phyloP scores from a whole-genome alignment of 2,113 vertebrate species.

The Phrynosoma platyrhinos region DNA sequence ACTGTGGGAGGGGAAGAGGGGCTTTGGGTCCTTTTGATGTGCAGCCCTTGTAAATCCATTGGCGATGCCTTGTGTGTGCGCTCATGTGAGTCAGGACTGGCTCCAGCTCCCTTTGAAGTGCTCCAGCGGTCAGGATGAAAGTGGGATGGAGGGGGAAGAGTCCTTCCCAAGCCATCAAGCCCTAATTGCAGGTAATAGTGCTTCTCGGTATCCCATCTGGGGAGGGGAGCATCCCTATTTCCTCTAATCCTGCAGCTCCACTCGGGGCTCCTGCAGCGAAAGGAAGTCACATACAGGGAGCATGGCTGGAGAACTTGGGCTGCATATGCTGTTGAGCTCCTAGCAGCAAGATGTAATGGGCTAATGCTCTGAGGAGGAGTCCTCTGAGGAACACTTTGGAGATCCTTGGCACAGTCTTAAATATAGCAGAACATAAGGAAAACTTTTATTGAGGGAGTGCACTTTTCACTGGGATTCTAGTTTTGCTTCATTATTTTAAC shows the following conservation, averaged over 20 bases:
- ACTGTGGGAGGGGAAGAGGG: conserved; percentile 33
- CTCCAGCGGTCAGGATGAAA: conserved; percentile 78
- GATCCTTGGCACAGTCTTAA: not conserved
- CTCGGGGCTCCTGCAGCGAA: conserved; percentile 15
- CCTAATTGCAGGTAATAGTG: conserved; percentile 80
- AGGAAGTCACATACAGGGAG: conserved; percentile 41
- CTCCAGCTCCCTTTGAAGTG: conserved; percentile 80
- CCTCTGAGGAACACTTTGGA: conserved; percentile 3
- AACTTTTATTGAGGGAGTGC: not conserved
- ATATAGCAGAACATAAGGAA: not conserved
- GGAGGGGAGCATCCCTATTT: conserved; percentile 47
- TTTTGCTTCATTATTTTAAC: not conserved
- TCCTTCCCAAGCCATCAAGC: conserved; percentile 77
- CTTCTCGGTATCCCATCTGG: conserved; percentile 47
- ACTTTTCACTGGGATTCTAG: not conserved
- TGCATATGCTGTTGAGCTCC: conserved; percentile 45
- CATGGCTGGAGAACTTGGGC: conserved; percentile 46
- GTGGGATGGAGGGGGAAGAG: conserved; percentile 68
- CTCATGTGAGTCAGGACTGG: conserved; percentile 71
- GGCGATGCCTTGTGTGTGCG: conserved; percentile 64
- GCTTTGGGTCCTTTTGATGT: conserved; percentile 69
- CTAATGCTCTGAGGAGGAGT: not conserved
- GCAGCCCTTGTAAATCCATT: conserved; percentile 49
- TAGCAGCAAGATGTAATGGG: not conserved
- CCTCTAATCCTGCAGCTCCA: conserved; percentile 54